Evolutionary conservation across 2,797 vertebrate genomes (phyloP).

Genomic region (Halcyon badia): DNA sequence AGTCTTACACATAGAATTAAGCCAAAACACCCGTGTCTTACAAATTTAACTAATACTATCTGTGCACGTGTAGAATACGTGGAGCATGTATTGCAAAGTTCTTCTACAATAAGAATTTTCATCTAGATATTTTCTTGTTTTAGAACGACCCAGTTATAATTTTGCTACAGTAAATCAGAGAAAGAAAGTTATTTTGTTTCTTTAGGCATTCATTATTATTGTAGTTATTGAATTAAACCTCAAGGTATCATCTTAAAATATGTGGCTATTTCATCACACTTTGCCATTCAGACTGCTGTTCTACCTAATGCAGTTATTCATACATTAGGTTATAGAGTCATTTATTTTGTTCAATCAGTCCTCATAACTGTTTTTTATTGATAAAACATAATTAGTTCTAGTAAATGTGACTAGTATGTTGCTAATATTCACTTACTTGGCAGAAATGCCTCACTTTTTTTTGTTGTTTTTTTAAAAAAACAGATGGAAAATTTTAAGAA

Average conservation of each 20-base stretch:
- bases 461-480: neutral
- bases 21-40: neutral
- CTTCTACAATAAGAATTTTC: neutral
- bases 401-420: conserved; percentile 8
- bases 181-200: neutral
- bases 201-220: neutral
- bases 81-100: neutral
- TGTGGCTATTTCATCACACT: neutral
- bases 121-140: neutral
- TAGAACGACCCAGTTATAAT: neutral
- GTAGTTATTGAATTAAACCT: neutral
- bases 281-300: neutral
- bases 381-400: conserved; percentile 50
- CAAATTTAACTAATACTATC: neutral
- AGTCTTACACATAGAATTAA: neutral
- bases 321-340: neutral
- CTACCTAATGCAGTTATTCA: neutral
- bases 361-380: conserved; percentile 16
- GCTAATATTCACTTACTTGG: too few species aligned
- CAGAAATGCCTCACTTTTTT: neutral
- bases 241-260: neutral
- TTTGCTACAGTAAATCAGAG: neutral
- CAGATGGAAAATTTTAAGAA: conserved; percentile 52
- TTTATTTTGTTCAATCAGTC: neutral
- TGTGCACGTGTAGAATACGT: neutral